Percentiles rank a stretch among this genome's conserved stretches.
These are phyloP conservation scores for Oceanodroma leucorhoa DNA, from an alignment of 2,797 vertebrate species.

Conservation along the genomic window DNA sequence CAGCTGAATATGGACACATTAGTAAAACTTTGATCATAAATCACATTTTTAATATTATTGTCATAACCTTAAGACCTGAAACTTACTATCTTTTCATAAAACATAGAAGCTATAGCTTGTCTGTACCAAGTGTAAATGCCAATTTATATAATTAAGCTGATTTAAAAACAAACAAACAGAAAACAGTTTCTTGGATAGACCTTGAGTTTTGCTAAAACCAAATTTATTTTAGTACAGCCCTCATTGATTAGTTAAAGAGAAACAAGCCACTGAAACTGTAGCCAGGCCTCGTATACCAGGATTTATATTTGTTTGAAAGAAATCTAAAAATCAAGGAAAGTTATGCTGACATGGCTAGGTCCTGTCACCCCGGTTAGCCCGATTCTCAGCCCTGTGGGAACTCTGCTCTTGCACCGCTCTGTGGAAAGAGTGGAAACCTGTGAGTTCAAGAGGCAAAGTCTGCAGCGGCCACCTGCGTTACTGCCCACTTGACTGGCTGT, in stretches of 20 bases:
- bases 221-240: background rate
- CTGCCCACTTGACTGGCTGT: accelerated
- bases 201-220: background rate
- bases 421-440: background rate
- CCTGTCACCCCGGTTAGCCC: background rate
- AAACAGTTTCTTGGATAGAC: background rate
- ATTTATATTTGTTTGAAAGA: background rate
- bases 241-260: background rate
- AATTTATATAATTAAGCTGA: background rate
- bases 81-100: background rate
- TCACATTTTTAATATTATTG: background rate
- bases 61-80: background rate
- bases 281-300: background rate
- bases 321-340: background rate
- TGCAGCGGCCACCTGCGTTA: background rate
- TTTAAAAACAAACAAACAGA: background rate
- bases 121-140: background rate
- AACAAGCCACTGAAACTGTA: background rate
- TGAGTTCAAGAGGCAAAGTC: background rate
- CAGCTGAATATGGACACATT: background rate
- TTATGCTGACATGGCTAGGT: background rate
- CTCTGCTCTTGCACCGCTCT: background rate
- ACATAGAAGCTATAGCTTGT: background rate
- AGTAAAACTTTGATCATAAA: background rate
- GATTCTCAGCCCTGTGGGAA: background rate